Base-by-base conservation (phyloP, 2,113 vertebrate genomes). In the Lasiurus borealis region DNA sequence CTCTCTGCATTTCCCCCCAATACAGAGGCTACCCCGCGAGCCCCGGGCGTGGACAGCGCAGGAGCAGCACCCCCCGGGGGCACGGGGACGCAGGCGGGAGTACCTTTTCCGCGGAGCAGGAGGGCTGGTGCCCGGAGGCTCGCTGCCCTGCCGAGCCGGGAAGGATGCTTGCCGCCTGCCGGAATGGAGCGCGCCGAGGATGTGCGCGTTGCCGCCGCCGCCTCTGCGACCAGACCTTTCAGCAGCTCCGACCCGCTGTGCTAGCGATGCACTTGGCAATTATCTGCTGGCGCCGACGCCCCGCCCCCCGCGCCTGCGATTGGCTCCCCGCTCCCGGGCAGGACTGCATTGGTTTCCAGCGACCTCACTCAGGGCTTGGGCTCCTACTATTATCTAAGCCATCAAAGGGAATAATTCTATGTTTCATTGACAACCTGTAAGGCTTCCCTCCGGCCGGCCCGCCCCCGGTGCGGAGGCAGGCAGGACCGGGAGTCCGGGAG, bases 241-340 rank as follows among this genome's bases (percentile, higher is more conserved):
- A 29, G 95, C 98, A 81, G 96, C 97, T 95, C 97, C 10, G 96
- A 95, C 97, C 97, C 15, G 97, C 95, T 97, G 98, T 93, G 98
- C 98, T 78, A 96, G 97, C 95, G 59, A 93, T 46, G 96, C 98
- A 96, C 96, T 92, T 96, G 92, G 98, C 95, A 96, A 96, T 96
- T 91, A 94, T 97, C 97, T 93, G 98, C 97, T 29, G 96, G 88
- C 31, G 87, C 95, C 85, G 96, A 97, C n/a, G 98, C 98, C 97
- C 98, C 98, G 91, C 98, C 98, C 96, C 91, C 87, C 36, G 96
- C 96, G 66, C 95, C 78, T 73, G 93, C 97, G 83, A 98, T 98
- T 98, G 98, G 98, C 95, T 97, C 96, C 13, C 90, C 64, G 8
- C 52, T 5, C 97, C 97, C 90, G 97, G 80, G 98, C 98, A 96